Evolutionary conservation across 1,140 invertebrate species (phyloP).

Genomic region (Diabrotica virgifera): DNA sequence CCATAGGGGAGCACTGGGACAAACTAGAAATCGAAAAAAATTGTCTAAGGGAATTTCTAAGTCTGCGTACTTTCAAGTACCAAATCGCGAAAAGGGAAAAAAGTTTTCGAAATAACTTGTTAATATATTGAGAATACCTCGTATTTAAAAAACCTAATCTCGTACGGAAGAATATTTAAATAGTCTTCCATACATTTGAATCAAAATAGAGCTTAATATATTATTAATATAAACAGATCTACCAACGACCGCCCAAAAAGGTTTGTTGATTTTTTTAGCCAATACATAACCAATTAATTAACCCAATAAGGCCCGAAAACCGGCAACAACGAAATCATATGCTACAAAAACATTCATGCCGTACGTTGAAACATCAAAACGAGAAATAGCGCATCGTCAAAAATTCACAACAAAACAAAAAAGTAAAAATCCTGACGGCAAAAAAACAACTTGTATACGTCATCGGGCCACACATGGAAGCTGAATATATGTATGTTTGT

Average conservation of each 20-base stretch:
- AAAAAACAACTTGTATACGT: slow-evolving; percentile 38
- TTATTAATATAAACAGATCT: too few species aligned
- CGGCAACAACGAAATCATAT: slow-evolving; percentile 32
- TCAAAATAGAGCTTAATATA: too few species aligned
- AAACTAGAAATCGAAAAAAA: too few species aligned
- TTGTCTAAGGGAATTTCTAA: too few species aligned
- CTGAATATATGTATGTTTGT: slow-evolving; percentile 43
- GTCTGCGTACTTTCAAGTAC: too few species aligned
- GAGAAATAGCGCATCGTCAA: slow-evolving; percentile 24
- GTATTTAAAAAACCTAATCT: too few species aligned
- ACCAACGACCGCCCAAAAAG: slow-evolving; percentile 1
- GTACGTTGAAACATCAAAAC: slow-evolving; percentile 16
- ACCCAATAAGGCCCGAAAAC: slow-evolving; percentile 27
- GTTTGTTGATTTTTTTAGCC: slow-evolving; percentile 7
- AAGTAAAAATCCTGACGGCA: slow-evolving; percentile 27
- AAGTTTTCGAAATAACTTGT: too few species aligned
- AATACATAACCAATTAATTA: slow-evolving; percentile 29
- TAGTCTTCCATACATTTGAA: too few species aligned
- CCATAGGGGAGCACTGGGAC: too few species aligned
- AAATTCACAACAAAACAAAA: slow-evolving; percentile 28
- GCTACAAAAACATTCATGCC: slow-evolving; percentile 24
- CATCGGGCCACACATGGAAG: slow-evolving; percentile 34
- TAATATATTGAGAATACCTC: too few species aligned
- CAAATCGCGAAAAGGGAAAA: too few species aligned
- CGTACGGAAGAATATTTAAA: too few species aligned